These are phyloP conservation scores for Stictocephala bisonia DNA, from an alignment of 2,888 invertebrate genomes.

Conservation along the genomic window DNA sequence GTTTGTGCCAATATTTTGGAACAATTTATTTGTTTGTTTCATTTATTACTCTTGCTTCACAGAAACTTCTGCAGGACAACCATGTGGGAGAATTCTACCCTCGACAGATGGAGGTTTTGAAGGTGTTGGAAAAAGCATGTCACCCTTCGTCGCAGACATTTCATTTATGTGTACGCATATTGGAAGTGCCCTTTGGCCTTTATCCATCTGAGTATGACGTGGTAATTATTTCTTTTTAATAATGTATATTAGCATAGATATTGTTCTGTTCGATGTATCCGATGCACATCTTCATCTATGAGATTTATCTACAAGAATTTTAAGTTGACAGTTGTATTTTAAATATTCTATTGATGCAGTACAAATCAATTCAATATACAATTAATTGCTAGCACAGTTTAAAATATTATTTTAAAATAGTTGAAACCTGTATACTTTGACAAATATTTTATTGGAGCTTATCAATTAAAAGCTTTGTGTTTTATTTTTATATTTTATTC, in stretches of 20 bases:
- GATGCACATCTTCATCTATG: too few relatives aligned
- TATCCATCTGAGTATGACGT: constrained; percentile 10
- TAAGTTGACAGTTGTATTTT: too few relatives aligned
- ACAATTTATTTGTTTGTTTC: not conserved
- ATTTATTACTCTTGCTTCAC: not conserved
- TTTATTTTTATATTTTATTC: too few relatives aligned
- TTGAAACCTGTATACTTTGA: too few relatives aligned
- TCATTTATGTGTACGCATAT: constrained; percentile 15
- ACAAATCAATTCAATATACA: too few relatives aligned
- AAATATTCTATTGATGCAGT: too few relatives aligned
- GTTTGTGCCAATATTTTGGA: too few relatives aligned
- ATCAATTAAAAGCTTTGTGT: too few relatives aligned
- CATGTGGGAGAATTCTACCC: constrained; percentile 34
- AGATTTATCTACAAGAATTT: too few relatives aligned
- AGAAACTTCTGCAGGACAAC: constrained; percentile 21
- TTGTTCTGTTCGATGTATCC: not conserved
- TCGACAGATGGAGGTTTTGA: constrained; percentile 14
- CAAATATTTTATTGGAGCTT: too few relatives aligned
- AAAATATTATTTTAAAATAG: too few relatives aligned
- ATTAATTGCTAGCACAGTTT: too few relatives aligned
- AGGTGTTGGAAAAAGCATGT: constrained; percentile 17
- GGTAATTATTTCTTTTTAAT: not conserved
- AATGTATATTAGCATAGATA: not conserved
- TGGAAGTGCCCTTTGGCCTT: constrained; percentile 13
- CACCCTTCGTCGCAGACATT: not conserved